These are phyloP conservation scores for Garrulus glandarius DNA, from an alignment of 2,797 vertebrate genomes.

Conservation along the genomic window DNA sequence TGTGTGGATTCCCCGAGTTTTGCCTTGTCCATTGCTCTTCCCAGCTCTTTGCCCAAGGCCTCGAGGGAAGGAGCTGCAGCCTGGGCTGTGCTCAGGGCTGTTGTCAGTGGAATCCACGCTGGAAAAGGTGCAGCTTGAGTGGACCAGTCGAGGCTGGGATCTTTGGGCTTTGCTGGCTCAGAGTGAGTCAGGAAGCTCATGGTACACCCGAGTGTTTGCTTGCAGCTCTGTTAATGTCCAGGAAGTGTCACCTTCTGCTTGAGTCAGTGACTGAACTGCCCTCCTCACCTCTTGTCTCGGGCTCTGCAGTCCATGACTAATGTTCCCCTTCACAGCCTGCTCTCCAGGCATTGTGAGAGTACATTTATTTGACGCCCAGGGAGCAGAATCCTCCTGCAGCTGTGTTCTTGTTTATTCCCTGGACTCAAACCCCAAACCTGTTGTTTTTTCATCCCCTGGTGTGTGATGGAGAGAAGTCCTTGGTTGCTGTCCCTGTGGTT, in stretches of 20 bases:
- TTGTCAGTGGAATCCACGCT: fast-evolving
- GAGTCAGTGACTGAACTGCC: not conserved
- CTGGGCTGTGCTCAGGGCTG: not conserved
- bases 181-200: not conserved
- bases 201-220: not conserved
- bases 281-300: not conserved
- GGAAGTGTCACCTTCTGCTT: not conserved
- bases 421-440: not conserved
- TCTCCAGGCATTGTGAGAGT: not conserved
- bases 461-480: not conserved
- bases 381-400: not conserved
- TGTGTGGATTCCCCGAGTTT: too few species aligned
- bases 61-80: not conserved
- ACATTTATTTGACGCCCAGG: not conserved
- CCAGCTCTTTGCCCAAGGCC: too few species aligned
- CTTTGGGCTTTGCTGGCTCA: not conserved
- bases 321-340: not conserved
- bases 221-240: not conserved
- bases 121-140: not conserved
- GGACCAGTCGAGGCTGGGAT: not conserved
- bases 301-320: not conserved
- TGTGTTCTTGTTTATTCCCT: not conserved
- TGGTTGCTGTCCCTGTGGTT: not conserved
- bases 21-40: not conserved
- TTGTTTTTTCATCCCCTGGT: not conserved